A percentile compares a stretch with the other conserved stretches of the same genome.
Conservation (phyloP, 2,113 vertebrate species). For the Scatophagus argus region DNA sequence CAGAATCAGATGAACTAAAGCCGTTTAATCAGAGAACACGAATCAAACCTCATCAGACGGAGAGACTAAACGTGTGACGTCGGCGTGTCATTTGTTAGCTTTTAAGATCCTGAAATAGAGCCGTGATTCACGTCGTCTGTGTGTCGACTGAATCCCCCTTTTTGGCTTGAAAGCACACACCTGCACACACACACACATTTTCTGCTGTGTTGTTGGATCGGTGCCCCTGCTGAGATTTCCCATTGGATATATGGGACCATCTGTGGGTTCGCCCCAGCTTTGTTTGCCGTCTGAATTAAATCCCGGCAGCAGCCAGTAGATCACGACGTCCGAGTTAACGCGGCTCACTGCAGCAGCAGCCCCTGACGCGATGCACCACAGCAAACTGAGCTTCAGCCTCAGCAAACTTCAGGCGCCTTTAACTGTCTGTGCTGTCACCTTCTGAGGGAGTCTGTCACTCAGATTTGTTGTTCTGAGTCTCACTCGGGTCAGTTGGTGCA, state of each 20-base stretch:
- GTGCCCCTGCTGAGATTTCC: slow-evolving; percentile 66
- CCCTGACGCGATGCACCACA: slow-evolving; percentile 6
- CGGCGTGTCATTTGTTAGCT: neutral
- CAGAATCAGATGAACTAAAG: too few relatives aligned
- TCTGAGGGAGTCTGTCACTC: too few relatives aligned
- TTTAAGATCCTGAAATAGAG: slow-evolving; percentile 29
- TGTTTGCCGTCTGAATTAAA: slow-evolving; percentile 65
- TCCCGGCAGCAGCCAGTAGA: slow-evolving; percentile 50
- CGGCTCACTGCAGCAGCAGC: slow-evolving; percentile 34
- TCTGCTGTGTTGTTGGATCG: slow-evolving; percentile 33
- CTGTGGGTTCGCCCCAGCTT: slow-evolving; percentile 58
- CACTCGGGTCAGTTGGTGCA: too few relatives aligned
- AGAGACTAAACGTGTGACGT: too few relatives aligned
- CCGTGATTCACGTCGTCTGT: slow-evolving; percentile 32
- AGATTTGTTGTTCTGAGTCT: too few relatives aligned
- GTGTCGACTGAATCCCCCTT: slow-evolving; percentile 8
- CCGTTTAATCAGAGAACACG: too few relatives aligned
- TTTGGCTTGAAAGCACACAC: slow-evolving; percentile 26
- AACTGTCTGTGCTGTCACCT: neutral
- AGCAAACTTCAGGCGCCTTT: slow-evolving; percentile 7
- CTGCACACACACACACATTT: neutral
- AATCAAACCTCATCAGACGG: too few relatives aligned
- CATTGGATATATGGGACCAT: slow-evolving; percentile 62
- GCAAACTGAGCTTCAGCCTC: neutral
- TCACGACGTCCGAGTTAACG: slow-evolving; percentile 52